Percentiles rank a stretch among this genome's conserved stretches.
phyloP scores from a whole-genome alignment of 2,113 vertebrate species.

The Ageneiosus marmoratus region DNA sequence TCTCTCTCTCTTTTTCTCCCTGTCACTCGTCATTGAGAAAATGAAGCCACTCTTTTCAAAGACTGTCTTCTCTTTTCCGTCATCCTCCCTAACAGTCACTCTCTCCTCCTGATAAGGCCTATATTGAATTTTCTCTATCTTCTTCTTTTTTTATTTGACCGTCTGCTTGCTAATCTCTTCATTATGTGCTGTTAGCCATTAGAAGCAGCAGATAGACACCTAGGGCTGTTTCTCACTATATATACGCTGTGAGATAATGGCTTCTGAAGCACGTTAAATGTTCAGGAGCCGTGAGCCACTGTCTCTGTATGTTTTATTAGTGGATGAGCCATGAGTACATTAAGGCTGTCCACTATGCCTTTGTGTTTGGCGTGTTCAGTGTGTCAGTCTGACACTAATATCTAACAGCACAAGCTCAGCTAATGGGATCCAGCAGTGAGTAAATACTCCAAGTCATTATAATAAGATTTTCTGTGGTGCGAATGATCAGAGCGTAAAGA shows the following conservation, averaged over 20 bases:
- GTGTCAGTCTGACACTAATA: background rate
- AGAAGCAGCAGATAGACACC: background rate
- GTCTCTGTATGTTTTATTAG: background rate
- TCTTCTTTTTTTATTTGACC: background rate
- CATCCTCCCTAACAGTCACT: background rate
- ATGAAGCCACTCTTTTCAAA: background rate
- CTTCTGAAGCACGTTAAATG: background rate
- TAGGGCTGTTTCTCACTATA: background rate
- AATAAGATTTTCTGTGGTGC: background rate
- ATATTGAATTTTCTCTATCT: background rate
- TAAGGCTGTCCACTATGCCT: background rate
- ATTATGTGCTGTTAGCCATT: slow-evolving; percentile 8
- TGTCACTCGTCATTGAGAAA: background rate
- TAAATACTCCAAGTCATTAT: background rate
- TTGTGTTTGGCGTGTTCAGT: background rate
- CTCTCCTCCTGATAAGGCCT: background rate
- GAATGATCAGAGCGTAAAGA: background rate
- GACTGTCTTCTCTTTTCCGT: slow-evolving; percentile 5
- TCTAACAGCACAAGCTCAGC: background rate
- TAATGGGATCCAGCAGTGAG: background rate
- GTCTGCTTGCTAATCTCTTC: background rate
- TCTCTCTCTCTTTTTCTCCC: background rate
- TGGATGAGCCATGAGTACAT: background rate
- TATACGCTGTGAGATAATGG: slow-evolving; percentile 4
- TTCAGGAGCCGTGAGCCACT: background rate